Evolutionary conservation across 2,113 vertebrate genomes (phyloP), one percentile per base, ranked within the genome.

Genomic region (Xyrauchen texanus): DNA sequence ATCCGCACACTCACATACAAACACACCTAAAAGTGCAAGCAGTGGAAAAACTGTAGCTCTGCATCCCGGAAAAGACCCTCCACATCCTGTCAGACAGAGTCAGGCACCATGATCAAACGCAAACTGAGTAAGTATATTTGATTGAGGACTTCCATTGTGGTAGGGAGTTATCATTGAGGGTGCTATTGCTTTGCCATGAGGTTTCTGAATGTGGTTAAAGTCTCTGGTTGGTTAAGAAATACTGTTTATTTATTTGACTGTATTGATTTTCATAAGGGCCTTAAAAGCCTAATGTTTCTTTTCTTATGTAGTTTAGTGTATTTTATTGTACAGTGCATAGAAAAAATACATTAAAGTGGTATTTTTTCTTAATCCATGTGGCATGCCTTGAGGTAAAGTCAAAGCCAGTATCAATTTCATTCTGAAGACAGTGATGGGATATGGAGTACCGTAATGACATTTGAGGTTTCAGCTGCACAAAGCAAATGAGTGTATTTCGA

Each of bases 21-120:
- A 44, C 9, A 55, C 55, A 21, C 11, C 6, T 42, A 16, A 42
- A 49, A 72, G 7, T 42, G 58, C 15, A 58, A 49, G 6, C 21
- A 74, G 46, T n/a, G 58, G 11, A 15, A 51, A 16, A 75, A 46
- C 21, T 52, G 46, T 51, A 15, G 21, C 47, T 44, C 4, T 7
- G 9, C 0, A 0, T 79, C 58, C 45, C 11, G 7, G 44, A 69
- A 69, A 74, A 74, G 42, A 68, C 12, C 53, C 67, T 72, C 55
- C 8, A 16, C 21, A 67, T 61, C 52, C 62, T 68, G 57, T 13
- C 4, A 9, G 51, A 65, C 45, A 11, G 11, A 71, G 7, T 3
- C 13, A 61, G 9, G 60, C 80, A 78, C 55, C 81, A 93, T 93
- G 90, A 91, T 88, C 47, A 57, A 84, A 6, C 79, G 66, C 46